These are phyloP conservation scores for Atopsyche davidsoni DNA, from an alignment of 1,140 invertebrate species.

Conservation along the genomic window DNA sequence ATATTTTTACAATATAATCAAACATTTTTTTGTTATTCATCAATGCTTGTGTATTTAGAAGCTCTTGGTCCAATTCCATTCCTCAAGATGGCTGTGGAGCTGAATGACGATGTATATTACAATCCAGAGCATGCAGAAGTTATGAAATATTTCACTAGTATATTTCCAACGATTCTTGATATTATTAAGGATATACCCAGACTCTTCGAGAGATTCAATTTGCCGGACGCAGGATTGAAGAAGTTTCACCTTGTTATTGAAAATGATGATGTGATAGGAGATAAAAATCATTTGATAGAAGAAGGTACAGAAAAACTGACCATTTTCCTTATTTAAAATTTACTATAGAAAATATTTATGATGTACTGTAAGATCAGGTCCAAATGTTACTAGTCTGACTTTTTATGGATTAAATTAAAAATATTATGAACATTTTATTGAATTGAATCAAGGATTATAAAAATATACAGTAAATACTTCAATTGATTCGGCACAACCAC, in stretches of 20 bases:
- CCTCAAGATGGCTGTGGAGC: constrained; percentile 58
- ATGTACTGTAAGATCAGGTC: no score
- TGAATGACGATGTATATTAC: constrained; percentile 52
- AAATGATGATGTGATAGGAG: constrained; percentile 53
- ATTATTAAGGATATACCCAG: constrained; percentile 54
- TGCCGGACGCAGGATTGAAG: constrained; percentile 41
- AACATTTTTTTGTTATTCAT: not conserved
- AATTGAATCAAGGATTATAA: no score
- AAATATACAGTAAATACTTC: no score
- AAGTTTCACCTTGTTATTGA: constrained; percentile 50
- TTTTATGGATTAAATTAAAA: no score
- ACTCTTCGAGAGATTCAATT: constrained; percentile 54
- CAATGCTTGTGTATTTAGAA: constrained; percentile 31
- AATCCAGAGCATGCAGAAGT: constrained; percentile 35
- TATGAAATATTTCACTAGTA: constrained; percentile 41
- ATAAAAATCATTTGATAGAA: constrained; percentile 44
- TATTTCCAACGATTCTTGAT: constrained; percentile 58
- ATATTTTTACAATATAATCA: not conserved
- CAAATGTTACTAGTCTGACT: no score
- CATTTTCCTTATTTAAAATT: constrained; percentile 5
- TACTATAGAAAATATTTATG: no score
- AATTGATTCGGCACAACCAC: no score
- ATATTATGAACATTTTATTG: no score
- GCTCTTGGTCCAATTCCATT: constrained; percentile 66
- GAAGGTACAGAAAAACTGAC: constrained; percentile 9